Evolutionary conservation across 2,797 vertebrate species (phyloP), one percentile per base, ranked within the genome.

Genomic region (Typhlichthys eigenmanni): DNA sequence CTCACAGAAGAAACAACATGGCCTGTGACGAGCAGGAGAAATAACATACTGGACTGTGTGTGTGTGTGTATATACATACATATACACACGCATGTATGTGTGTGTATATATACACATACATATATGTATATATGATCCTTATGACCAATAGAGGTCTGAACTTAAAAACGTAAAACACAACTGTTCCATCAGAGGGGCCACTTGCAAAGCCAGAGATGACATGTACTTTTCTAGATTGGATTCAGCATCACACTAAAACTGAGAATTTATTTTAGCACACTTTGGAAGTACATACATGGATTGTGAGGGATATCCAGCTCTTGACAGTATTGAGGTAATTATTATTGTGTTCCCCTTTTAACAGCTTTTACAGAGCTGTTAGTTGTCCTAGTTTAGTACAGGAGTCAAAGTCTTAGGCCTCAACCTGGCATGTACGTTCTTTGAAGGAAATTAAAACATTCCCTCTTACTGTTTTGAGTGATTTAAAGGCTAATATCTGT

Each of bases 1-100:
- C 89, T 81, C 81, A 87, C 82, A 85, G 79, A 84, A 78, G 83
- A 80, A 58, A 29, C 68, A 79, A 84, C 81, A 82, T 87, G 85
- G 80, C 84, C 76, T 81, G 86, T 88, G 87, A 91, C 84, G 11
- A 79, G 73, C 76, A 87, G 83, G 86, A 87, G 86, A 89, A 89
- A 19, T 1, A 89, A 92, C 84, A 89, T 71, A 59, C 81, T 62
- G 68, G 83, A 87, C 89, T 17, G 16, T 17, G 16, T 17, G n/a
- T n/a, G n/a, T n/a, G n/a, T n/a, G n/a, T n/a, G n/a, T n/a, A 19
- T 19, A 19, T 19, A 19, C 2, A 19, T 19, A 19, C 2, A 19
- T 19, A 19, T 2, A 19, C 17, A 19, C 17, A 19, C 17, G 2
- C 17, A 19, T 17, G 16, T 17, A 1, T 17, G n/a, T n/a, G n/a